phyloP scores from a whole-genome alignment of 2,797 vertebrate species.

The Chaenodraco wilsoni region DNA sequence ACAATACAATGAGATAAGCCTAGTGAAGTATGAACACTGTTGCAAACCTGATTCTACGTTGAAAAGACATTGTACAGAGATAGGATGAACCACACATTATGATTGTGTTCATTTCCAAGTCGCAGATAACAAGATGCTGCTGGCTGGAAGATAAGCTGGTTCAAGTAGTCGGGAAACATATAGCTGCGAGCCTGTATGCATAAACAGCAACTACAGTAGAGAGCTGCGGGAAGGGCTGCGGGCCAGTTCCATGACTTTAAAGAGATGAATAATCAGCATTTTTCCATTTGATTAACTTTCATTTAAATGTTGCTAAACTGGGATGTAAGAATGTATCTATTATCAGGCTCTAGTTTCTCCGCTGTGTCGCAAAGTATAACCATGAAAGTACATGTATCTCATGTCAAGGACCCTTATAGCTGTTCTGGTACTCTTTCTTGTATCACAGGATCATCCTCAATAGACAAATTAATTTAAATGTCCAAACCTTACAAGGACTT shows the following conservation, averaged over 20 bases:
- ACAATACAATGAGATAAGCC: constrained; percentile 60
- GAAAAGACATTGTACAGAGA: constrained; percentile 64
- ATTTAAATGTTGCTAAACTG: constrained; percentile 20
- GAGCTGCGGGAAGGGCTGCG: constrained; percentile 36
- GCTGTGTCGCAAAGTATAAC: background rate
- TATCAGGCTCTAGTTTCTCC: background rate
- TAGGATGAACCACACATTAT: constrained; percentile 73
- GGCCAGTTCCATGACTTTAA: constrained; percentile 48
- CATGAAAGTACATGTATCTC: background rate
- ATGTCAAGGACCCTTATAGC: too few relatives aligned
- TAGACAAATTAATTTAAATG: background rate
- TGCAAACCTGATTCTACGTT: constrained; percentile 63
- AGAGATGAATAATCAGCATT: constrained; percentile 29
- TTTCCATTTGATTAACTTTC: constrained; percentile 21
- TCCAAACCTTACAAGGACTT: background rate
- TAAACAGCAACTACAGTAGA: constrained; percentile 36
- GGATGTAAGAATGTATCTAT: background rate
- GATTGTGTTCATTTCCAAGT: constrained; percentile 67
- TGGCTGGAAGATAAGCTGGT: constrained; percentile 68
- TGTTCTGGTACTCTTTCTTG: too few relatives aligned
- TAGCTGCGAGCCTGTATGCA: constrained; percentile 40
- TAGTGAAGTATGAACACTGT: constrained; percentile 60
- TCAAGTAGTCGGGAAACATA: constrained; percentile 62
- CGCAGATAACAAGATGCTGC: constrained; percentile 76
- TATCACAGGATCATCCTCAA: too few relatives aligned